A percentile compares a stretch with the other conserved stretches of the same genome.
These are phyloP conservation scores for Microctenopoma steveboyesi DNA, from an alignment of 2,797 vertebrate genomes.

Conservation along the genomic window DNA sequence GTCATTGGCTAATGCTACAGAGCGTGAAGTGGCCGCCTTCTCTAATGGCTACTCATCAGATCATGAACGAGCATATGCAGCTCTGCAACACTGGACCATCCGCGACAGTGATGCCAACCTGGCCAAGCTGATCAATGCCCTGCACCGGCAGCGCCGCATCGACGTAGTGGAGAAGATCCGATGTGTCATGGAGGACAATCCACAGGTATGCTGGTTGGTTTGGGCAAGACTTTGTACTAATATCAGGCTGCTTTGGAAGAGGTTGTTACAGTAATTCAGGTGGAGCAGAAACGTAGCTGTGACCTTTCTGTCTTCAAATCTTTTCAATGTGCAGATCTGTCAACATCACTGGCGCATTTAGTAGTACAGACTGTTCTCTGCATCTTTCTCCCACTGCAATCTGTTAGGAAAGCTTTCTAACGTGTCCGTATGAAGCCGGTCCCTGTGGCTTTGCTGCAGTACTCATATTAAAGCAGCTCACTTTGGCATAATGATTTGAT, in stretches of 20 bases:
- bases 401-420: slow-evolving; percentile 33
- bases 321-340: slow-evolving; percentile 23
- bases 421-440: slow-evolving; percentile 23
- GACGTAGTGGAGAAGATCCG: slow-evolving; percentile 98
- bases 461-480: slow-evolving; percentile 41
- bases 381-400: slow-evolving; percentile 19
- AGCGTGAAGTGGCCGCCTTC: slow-evolving; percentile 93
- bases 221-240: background rate
- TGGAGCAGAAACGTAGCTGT: background rate
- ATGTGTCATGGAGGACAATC: slow-evolving; percentile 94
- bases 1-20: slow-evolving; percentile 91
- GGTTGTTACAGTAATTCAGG: background rate
- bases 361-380: slow-evolving; percentile 39
- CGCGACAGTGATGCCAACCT: slow-evolving; percentile 93
- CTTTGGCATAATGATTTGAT: slow-evolving; percentile 12
- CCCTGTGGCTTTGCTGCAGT: slow-evolving; percentile 24
- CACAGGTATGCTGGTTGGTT: slow-evolving; percentile 83
- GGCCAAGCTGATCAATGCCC: slow-evolving; percentile 93
- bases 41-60: slow-evolving; percentile 91
- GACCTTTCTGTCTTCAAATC: slow-evolving; percentile 18
- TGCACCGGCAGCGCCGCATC: slow-evolving; percentile 92
- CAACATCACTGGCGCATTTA: slow-evolving; percentile 3
- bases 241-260: background rate
- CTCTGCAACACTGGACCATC: slow-evolving; percentile 97
- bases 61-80: slow-evolving; percentile 92